Conservation (phyloP, 2,888 invertebrate species). For the Heliothis peltigera region DNA sequence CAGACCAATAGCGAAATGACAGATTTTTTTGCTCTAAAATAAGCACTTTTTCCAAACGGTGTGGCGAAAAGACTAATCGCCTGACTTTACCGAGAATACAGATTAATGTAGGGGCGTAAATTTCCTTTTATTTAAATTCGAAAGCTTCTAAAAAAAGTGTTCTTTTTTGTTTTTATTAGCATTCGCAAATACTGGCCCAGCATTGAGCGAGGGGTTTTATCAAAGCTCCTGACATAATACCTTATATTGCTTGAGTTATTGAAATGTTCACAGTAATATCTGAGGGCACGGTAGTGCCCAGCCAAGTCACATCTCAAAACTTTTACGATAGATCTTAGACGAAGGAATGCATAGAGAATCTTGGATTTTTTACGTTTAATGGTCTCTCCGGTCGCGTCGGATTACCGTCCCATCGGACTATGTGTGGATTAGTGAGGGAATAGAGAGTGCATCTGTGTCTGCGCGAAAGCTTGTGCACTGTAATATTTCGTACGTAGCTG, state of each 20-base stretch:
- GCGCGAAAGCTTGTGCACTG: no score
- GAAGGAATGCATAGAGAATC: no score
- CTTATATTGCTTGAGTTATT: conserved; percentile 11
- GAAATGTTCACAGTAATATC: conserved; percentile 9
- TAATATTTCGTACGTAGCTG: no score
- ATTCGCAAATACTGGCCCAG: conserved; percentile 50
- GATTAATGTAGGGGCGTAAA: conserved; percentile 62
- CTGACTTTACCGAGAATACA: conserved; percentile 63
- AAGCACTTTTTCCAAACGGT: conserved; percentile 35
- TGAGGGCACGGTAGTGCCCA: no score
- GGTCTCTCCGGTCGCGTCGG: no score
- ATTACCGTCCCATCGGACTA: no score
- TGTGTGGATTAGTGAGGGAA: no score
- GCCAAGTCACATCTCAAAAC: no score
- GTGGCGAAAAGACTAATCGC: conserved; percentile 68
- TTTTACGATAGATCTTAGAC: no score
- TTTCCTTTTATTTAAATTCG: conserved; percentile 61
- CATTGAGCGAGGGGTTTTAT: conserved; percentile 29
- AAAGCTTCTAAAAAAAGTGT: conserved; percentile 41
- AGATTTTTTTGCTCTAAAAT: conserved; percentile 11
- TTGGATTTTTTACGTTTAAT: no score
- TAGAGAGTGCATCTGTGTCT: no score
- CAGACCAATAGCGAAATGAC: neutral
- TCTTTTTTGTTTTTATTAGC: conserved; percentile 60
- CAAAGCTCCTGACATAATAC: conserved; percentile 31